Evolutionary conservation across 2,888 invertebrate species (phyloP).

Genomic region (Poecilus cupreus): DNA sequence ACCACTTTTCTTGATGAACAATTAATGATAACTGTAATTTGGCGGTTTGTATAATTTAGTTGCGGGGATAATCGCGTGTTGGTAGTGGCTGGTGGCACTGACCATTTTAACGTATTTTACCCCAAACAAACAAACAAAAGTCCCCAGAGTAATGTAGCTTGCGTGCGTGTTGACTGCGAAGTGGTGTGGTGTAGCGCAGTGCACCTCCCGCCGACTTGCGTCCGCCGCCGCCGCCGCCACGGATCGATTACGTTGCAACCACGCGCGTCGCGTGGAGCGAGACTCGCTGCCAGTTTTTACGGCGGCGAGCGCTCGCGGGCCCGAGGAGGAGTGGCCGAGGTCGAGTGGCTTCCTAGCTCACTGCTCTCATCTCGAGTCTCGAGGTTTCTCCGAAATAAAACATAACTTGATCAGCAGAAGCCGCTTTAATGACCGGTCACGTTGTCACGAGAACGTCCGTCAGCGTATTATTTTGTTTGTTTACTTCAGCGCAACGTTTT

Average conservation of each 20-base stretch:
- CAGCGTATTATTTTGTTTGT: neutral
- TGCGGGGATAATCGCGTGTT: neutral
- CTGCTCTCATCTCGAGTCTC: neutral
- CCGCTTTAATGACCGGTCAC: slow-evolving; percentile 58
- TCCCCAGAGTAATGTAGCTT: neutral
- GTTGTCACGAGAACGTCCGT: slow-evolving; percentile 21
- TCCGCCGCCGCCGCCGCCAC: neutral
- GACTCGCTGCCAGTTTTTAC: slow-evolving; percentile 63
- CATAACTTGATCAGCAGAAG: slow-evolving; percentile 60
- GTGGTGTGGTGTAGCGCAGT: neutral
- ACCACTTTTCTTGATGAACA: neutral
- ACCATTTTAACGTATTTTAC: slow-evolving; percentile 1
- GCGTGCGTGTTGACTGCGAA: neutral
- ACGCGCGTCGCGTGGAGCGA: slow-evolving; percentile 64
- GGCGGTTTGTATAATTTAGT: neutral
- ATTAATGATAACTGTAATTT: slow-evolving; percentile 28
- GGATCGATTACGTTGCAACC: slow-evolving; percentile 56
- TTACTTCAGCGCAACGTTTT: neutral
- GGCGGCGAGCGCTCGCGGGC: slow-evolving; percentile 61
- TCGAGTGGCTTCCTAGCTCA: neutral
- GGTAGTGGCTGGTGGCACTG: neutral
- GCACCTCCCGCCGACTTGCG: neutral
- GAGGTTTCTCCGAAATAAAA: slow-evolving; percentile 64
- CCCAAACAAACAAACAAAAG: neutral
- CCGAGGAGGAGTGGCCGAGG: slow-evolving; percentile 63